Evolutionary conservation across 2,888 invertebrate genomes (phyloP), one percentile per base, ranked within the genome.

Genomic region (Dryomyza anilis): DNA sequence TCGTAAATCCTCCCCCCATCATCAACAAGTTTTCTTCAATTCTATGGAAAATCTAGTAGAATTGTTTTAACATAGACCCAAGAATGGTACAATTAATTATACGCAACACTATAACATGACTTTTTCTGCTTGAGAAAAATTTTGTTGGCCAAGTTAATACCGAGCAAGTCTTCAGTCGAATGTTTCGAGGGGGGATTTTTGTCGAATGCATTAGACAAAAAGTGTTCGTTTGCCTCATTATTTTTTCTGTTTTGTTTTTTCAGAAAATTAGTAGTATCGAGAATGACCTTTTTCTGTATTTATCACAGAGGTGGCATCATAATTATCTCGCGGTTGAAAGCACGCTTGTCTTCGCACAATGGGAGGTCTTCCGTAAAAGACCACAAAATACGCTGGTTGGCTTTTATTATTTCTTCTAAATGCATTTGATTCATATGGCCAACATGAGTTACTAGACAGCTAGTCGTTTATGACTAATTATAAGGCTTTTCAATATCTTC

Each of bases 301-400:
- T 63, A 63, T 63, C 56, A 46, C 25, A 16, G 39, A 63, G 52
- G 27, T 46, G 63, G 55, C 56, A 48, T 63, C 63, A 48, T 63
- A 63, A 56, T 50, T 63, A 56, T 10, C 19, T 39, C 39, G 39
- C 39, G 39, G 39, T 39, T 39, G 39, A 39, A 39, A 39, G 7
- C 39, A 39, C 39, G 39, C 39, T n/a, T 39, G 14, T 3, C 4
- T 39, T 39, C 14, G 3, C 39, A 2, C 39, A 2, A 39, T 39
- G 39, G 39, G 39, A n/a, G 39, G 39, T 7, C 39, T n/a, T n/a
- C n/a, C n/a, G n/a, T n/a, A n/a, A n/a, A n/a, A n/a, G n/a, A n/a
- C n/a, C n/a, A n/a, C n/a, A n/a, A n/a, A n/a, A n/a, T n/a, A n/a
- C n/a, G n/a, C n/a, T n/a, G n/a, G n/a, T n/a, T n/a, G n/a, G n/a